Evolutionary conservation across 92 coral and sea anemone genomes (phyloP).

Genomic region (Palythoa heliodiscus): DNA sequence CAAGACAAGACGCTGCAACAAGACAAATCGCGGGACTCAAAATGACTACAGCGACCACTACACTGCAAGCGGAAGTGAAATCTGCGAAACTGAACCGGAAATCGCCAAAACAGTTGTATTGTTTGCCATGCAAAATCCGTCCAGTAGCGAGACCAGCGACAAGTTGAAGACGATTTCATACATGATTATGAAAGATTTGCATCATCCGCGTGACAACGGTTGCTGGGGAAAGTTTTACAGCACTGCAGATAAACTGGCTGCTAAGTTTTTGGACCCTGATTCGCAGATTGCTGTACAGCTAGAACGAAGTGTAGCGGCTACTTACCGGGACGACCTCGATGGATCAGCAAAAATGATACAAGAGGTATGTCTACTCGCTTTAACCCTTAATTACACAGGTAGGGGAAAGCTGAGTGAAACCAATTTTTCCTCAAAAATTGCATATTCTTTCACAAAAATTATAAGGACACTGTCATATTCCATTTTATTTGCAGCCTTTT

Average conservation of each 20-base stretch:
- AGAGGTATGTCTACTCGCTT: conserved; percentile 1
- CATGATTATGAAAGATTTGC: conserved; percentile 63
- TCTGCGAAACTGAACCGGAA: conserved; percentile 33
- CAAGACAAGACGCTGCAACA: background rate
- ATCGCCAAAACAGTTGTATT: background rate
- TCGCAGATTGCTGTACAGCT: conserved; percentile 55
- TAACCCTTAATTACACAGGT: background rate
- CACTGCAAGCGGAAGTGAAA: conserved; percentile 41
- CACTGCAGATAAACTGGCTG: conserved; percentile 23
- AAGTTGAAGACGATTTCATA: conserved; percentile 34
- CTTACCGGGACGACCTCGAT: conserved; percentile 57
- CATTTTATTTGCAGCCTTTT: too few species aligned
- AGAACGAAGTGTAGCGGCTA: conserved; percentile 64
- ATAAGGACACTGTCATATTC: too few species aligned
- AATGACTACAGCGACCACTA: background rate
- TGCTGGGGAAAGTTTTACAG: conserved; percentile 58
- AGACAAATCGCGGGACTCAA: background rate
- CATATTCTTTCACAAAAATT: too few species aligned
- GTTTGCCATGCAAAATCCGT: background rate
- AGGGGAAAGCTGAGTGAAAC: background rate
- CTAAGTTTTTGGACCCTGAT: conserved; percentile 40
- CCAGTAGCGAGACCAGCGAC: conserved; percentile 20
- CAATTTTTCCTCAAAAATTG: background rate
- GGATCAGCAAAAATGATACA: conserved; percentile 48
- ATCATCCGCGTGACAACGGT: conserved; percentile 70